phyloP scores from a whole-genome alignment of 2,113 vertebrate species.

The Pluvianellus socialis region DNA sequence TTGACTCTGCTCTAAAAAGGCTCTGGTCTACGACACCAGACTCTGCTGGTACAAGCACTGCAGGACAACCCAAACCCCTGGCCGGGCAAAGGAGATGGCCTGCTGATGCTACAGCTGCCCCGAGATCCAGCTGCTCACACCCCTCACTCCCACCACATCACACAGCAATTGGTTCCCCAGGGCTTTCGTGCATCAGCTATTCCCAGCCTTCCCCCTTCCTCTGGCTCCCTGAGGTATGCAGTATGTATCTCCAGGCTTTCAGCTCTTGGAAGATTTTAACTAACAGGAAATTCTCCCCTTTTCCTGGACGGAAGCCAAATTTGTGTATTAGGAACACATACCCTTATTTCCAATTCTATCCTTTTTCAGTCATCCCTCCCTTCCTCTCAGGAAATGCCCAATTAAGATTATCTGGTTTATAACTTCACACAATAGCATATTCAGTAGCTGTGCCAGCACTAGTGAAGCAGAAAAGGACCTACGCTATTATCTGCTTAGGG shows the following conservation, averaged over 20 bases:
- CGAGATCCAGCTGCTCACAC: not conserved
- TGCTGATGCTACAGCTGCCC: not conserved
- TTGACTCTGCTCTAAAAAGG: not conserved
- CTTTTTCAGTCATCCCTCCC: constrained; percentile 28
- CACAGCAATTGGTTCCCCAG: not conserved
- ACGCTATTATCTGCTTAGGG: not conserved
- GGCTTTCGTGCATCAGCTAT: not conserved
- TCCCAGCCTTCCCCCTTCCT: constrained; percentile 15
- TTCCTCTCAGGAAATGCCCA: constrained; percentile 52
- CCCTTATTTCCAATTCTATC: constrained; percentile 10
- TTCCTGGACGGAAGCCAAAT: constrained; percentile 27
- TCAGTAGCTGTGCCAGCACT: not conserved
- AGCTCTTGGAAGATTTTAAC: constrained; percentile 19
- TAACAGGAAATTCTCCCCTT: constrained; percentile 46
- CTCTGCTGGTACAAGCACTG: not conserved
- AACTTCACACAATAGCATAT: constrained; percentile 47
- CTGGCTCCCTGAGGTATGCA: not conserved
- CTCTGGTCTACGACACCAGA: accelerated
- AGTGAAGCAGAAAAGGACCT: constrained; percentile 31
- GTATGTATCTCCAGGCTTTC: not conserved
- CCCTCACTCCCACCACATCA: not conserved
- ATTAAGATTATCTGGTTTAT: constrained; percentile 60
- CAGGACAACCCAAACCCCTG: not conserved
- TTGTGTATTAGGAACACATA: constrained; percentile 16
- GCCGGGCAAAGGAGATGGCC: not conserved